Conservation (phyloP, 2,888 invertebrate genomes). For the Scrobipalpa atriplicella region DNA sequence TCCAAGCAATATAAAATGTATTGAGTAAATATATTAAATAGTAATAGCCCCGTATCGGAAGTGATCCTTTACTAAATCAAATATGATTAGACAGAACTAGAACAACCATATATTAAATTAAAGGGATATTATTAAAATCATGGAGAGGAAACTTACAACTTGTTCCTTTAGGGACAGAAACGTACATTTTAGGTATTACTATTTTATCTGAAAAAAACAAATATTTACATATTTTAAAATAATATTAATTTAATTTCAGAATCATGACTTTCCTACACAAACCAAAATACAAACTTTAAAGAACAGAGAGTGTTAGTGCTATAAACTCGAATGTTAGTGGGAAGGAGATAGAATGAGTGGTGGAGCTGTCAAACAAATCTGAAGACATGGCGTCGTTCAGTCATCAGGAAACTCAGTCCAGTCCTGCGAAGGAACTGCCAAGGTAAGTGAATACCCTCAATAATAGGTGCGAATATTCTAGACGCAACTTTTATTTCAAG, state of each 20-base stretch:
- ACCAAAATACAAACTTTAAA: neutral
- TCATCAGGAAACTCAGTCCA: slow-evolving; percentile 65
- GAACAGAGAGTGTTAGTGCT: slow-evolving; percentile 32
- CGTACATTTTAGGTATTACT: too few relatives aligned
- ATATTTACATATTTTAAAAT: neutral
- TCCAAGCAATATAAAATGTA: slow-evolving; percentile 13
- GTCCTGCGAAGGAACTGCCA: slow-evolving; percentile 62
- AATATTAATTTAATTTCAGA: slow-evolving; percentile 10
- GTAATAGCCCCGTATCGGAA: neutral
- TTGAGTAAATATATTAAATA: slow-evolving; percentile 21
- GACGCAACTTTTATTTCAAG: too few relatives aligned
- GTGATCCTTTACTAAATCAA: neutral
- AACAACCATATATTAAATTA: neutral
- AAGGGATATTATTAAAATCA: too few relatives aligned
- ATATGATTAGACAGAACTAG: neutral
- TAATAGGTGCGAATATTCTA: too few relatives aligned
- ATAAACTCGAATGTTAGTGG: slow-evolving; percentile 26
- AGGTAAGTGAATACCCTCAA: slow-evolving; percentile 64
- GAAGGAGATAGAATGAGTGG: slow-evolving; percentile 42
- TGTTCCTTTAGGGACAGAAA: too few relatives aligned
- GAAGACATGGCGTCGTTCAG: slow-evolving; percentile 55
- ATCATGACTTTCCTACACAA: slow-evolving; percentile 18
- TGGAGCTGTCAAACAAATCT: slow-evolving; percentile 39
- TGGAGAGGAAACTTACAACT: too few relatives aligned
- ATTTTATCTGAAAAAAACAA: too few relatives aligned